phyloP scores from a whole-genome alignment of 2,797 vertebrate genomes.

The Sebastiscus albofasciatus region DNA sequence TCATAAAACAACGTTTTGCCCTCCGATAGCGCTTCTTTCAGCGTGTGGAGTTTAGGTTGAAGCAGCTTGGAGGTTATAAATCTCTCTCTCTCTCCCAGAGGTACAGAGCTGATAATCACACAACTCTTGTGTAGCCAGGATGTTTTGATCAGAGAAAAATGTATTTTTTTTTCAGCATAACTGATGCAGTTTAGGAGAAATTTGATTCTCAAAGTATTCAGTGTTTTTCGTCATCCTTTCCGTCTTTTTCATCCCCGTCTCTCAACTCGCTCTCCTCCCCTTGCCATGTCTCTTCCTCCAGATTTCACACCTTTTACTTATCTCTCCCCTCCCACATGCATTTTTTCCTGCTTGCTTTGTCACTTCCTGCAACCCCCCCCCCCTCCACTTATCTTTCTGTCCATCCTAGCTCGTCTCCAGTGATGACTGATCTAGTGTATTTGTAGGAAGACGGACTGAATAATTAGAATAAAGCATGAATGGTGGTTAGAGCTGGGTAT shows the following conservation, averaged over 20 bases:
- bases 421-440: slow-evolving; percentile 52
- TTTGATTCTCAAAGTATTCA: background rate
- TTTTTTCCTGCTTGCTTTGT: slow-evolving; percentile 39
- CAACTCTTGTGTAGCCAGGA: background rate
- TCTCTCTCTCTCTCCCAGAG: slow-evolving; percentile 1
- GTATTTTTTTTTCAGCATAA: background rate
- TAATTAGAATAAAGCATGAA: slow-evolving; percentile 68
- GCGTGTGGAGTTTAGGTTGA: background rate
- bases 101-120: background rate
- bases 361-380: background rate
- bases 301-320: slow-evolving; percentile 55
- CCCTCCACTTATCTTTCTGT: slow-evolving; percentile 1
- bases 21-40: background rate
- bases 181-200: background rate
- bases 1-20: background rate
- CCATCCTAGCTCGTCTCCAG: slow-evolving; percentile 19
- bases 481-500: background rate
- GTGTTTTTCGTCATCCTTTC: background rate
- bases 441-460: slow-evolving; percentile 61
- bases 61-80: background rate
- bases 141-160: slow-evolving; percentile 6
- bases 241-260: slow-evolving; percentile 10
- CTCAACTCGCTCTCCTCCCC: background rate
- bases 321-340: slow-evolving; percentile 21
- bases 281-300: slow-evolving; percentile 22